Conservation (phyloP, 2,113 vertebrate genomes). For the Lophura nycthemera region DNA sequence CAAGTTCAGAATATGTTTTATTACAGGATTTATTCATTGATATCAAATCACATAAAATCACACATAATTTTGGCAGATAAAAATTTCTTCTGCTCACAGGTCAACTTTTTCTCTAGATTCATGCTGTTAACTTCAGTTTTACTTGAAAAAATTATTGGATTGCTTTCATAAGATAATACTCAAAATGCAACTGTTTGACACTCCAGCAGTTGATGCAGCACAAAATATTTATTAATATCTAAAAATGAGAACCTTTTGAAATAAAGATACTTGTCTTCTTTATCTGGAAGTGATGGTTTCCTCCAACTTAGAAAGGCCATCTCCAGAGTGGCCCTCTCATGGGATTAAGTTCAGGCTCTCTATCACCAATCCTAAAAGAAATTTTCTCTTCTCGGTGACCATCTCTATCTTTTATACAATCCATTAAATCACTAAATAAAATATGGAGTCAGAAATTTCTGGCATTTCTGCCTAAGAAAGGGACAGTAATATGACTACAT, state of each 20-base stretch:
- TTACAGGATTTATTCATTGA: background rate
- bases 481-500: background rate
- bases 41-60: background rate
- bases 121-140: background rate
- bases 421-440: background rate
- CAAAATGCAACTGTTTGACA: background rate
- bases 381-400: background rate
- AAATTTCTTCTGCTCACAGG: background rate
- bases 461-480: background rate
- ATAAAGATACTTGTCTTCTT: background rate
- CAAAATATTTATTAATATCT: background rate
- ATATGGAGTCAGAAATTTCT: background rate
- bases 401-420: background rate
- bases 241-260: background rate
- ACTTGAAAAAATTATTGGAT: background rate
- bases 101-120: background rate
- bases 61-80: background rate
- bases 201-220: background rate
- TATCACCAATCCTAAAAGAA: background rate
- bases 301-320: background rate
- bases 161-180: background rate
- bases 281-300: background rate
- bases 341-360: background rate
- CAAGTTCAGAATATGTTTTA: background rate
- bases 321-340: accelerated